Evolutionary conservation across 2,888 invertebrate species (phyloP).

Genomic region (Penaeus monodon): DNA sequence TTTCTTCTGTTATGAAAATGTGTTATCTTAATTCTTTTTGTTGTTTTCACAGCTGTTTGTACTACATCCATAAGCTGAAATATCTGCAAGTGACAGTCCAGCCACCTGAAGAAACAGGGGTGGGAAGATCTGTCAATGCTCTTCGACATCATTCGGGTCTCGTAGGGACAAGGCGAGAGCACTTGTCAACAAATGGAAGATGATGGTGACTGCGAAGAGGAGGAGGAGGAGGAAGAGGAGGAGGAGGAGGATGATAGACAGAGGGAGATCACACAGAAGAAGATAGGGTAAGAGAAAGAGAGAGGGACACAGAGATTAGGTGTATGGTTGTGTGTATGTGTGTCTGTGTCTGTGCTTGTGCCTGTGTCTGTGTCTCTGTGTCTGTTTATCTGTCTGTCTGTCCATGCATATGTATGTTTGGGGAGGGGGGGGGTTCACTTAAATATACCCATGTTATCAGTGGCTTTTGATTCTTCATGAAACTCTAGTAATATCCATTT

Average conservation of each 20-base stretch:
- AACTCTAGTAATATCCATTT: background rate
- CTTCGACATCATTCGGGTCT: conserved; percentile 84
- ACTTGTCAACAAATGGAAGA: conserved; percentile 89
- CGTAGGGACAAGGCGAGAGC: conserved; percentile 86
- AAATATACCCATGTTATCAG: no score
- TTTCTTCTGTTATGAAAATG: background rate
- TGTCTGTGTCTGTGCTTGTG: background rate
- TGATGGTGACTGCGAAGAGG: conserved; percentile 61
- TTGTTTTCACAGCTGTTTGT: conserved; percentile 73
- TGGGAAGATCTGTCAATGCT: conserved; percentile 90
- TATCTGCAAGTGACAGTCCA: conserved; percentile 82
- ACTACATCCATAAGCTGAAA: conserved; percentile 82
- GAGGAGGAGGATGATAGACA: conserved; percentile 25
- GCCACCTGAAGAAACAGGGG: conserved; percentile 89
- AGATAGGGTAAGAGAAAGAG: background rate
- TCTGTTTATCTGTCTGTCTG: background rate
- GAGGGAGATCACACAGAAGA: background rate
- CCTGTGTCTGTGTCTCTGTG: background rate
- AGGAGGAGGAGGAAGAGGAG: conserved; percentile 51
- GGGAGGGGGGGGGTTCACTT: no score
- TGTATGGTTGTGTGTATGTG: no score
- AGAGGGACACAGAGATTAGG: no score
- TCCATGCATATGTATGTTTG: background rate
- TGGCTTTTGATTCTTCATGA: no score
- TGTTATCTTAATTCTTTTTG: background rate